Base-by-base conservation (phyloP, 2,888 invertebrate species). In the Macrophya alboannulata region DNA sequence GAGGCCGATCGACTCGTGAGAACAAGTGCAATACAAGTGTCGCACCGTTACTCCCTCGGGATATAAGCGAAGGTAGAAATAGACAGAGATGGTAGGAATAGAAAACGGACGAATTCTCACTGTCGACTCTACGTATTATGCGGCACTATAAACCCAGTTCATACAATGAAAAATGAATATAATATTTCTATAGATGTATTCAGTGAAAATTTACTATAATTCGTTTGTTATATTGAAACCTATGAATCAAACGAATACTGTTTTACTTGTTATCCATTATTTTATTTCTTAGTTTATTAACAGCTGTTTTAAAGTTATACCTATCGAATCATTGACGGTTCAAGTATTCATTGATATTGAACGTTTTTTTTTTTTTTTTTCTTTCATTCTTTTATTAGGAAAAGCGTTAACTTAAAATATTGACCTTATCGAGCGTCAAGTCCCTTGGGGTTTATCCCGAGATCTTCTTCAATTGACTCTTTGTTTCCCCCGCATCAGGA, bases 1-100 rank as follows among this genome's bases (percentile, higher is more conserved):
- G 43, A 62, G 31, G 3, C 31, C 84, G 84, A 62, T 62, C 86
- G 86, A 40, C 86, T 89, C 91, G 92, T 92, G 92, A 92, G 92
- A 92, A 92, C 92, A 92, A 92, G 92, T 92, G 92, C 88, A 86
- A 86, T 87, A 89, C 90, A 89, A 91, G 90, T 91, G 91, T 92
- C 92, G 90, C 92, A 92, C 90, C 88, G 87, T 79, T 51, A 31
- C 86, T 86, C 86, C 85, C 85, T 87, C 17, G 83, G 83, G 83
- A 45, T 83, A 55, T 31, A 40, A 81, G 59, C 21, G 62, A 81
- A 62, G 77, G 77, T 77, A 55, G 25, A 55, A 15, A 62, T 59
- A 17, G n/a, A 72, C 15, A n/a, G 9, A 43, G 12, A 37, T 43
- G 81, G 43, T n/a, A 45, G 43, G 62, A 37, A 62, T 25, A 68